phyloP scores from a whole-genome alignment of 2,113 vertebrate genomes.

The Spermophilus dauricus region DNA sequence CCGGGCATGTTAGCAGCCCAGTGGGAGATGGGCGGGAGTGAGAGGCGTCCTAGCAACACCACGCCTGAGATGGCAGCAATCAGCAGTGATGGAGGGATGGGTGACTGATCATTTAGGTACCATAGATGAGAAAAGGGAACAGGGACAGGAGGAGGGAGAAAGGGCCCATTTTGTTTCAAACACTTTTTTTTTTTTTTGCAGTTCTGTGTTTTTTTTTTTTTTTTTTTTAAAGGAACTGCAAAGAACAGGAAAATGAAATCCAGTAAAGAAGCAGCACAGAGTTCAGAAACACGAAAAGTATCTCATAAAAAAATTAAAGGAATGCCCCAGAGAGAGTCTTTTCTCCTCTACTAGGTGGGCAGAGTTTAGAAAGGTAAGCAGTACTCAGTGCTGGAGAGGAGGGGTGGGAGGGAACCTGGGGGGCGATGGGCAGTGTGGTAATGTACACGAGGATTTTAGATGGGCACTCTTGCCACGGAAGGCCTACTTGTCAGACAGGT shows the following conservation, averaged over 20 bases:
- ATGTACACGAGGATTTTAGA: neutral
- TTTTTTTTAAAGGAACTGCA: neutral
- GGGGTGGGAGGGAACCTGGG: neutral
- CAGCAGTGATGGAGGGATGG: neutral
- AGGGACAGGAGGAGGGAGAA: neutral
- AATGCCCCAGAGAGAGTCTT: neutral
- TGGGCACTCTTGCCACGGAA: neutral
- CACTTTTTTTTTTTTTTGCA: neutral
- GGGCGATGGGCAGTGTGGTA: neutral
- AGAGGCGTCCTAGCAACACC: neutral
- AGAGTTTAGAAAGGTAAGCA: neutral
- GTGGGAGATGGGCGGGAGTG: neutral
- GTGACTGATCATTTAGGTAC: neutral
- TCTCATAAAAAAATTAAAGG: neutral
- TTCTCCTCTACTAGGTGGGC: neutral
- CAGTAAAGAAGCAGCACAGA: neutral
- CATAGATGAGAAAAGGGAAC: neutral
- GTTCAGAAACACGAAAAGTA: neutral
- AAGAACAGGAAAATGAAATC: neutral
- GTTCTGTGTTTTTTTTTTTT: neutral
- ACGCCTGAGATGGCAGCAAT: neutral
- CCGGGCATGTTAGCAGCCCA: neutral
- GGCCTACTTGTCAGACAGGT: neutral
- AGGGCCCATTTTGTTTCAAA: neutral
- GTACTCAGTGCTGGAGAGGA: neutral